A percentile compares a stretch with the other conserved stretches of the same genome.
These are phyloP conservation scores for Aspiorhynchus laticeps DNA, from an alignment of 2,113 vertebrate species.

Conservation along the genomic window DNA sequence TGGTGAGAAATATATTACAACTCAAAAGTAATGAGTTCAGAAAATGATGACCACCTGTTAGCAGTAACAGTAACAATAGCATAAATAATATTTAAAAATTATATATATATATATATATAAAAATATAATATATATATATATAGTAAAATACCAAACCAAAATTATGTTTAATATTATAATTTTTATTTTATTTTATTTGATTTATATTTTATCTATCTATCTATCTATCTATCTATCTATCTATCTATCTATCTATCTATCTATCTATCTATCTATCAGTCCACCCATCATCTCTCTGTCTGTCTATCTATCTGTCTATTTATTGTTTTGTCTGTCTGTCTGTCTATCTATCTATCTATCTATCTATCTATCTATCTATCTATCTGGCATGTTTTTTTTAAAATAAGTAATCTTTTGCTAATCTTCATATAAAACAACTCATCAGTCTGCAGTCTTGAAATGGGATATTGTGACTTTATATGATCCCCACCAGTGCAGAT, in stretches of 20 bases:
- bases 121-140: not conserved
- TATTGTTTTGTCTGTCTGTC: not conserved
- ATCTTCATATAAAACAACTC: not conserved
- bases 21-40: not conserved
- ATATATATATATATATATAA: no score
- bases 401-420: not conserved
- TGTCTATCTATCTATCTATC: not conserved
- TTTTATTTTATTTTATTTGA: not conserved
- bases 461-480: not conserved
- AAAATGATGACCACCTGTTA: not conserved
- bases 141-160: not conserved
- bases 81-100: not conserved
- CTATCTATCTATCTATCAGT: no score
- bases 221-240: no score
- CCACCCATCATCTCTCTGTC: no score
- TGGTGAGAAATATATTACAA: constrained; percentile 29
- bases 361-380: not conserved
- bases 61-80: not conserved
- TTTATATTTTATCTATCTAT: not conserved
- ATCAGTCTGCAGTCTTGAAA: not conserved
- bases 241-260: no score
- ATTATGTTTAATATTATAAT: not conserved
- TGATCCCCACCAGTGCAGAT: not conserved
- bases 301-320: not conserved
- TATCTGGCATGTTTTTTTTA: not conserved